phyloP scores from a whole-genome alignment of 2,797 vertebrate genomes.

The Hapalemur alaotrensis region DNA sequence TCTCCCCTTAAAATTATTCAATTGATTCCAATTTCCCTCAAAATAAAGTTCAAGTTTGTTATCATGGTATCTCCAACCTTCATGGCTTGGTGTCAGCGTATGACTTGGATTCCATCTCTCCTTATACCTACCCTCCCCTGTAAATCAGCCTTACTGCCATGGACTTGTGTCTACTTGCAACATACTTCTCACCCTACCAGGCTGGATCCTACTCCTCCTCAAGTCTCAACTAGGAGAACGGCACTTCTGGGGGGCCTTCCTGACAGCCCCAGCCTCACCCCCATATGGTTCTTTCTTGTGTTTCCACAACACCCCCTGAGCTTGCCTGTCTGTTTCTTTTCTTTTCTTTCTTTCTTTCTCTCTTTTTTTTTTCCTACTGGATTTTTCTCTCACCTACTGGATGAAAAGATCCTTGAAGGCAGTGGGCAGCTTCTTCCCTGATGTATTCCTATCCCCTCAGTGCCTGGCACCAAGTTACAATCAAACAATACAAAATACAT shows the following conservation, averaged over 20 bases:
- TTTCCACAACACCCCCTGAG: neutral
- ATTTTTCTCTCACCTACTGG: neutral
- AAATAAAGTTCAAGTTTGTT: neutral
- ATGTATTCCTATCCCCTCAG: neutral
- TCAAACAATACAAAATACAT: neutral
- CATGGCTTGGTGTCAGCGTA: neutral
- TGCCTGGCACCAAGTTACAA: neutral
- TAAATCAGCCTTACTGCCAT: neutral
- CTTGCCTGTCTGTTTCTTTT: neutral
- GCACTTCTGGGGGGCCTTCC: neutral
- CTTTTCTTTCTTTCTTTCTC: too few species aligned
- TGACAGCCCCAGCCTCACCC: accelerated
- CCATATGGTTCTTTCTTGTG: accelerated
- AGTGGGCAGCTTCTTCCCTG: neutral
- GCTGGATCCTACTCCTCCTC: neutral
- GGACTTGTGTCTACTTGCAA: neutral
- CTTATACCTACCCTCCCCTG: neutral
- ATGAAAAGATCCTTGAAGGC: neutral
- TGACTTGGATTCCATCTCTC: neutral
- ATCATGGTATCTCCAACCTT: neutral
- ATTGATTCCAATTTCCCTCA: neutral
- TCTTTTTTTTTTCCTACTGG: neutral
- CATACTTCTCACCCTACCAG: neutral
- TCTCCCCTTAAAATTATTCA: neutral
- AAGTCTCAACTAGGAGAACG: neutral